Base-by-base conservation (phyloP, 2,113 vertebrate genomes). In the Tetrax tetrax region DNA sequence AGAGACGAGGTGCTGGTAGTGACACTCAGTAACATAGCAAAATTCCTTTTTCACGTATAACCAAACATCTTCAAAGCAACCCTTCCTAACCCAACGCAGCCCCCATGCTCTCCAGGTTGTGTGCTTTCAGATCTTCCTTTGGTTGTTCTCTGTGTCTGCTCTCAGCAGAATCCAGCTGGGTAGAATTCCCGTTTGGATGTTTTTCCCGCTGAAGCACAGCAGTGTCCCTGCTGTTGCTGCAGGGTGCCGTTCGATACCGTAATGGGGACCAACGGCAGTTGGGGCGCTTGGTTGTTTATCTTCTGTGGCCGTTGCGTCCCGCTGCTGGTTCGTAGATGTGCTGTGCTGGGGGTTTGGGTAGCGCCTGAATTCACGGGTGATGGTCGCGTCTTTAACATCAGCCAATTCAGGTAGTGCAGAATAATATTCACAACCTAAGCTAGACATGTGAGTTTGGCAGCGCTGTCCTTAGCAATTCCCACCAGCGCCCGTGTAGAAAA, bases 101-200 rank as follows among this genome's bases (percentile, higher is more conserved):
- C 11, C 22, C 6, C 8, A 4, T 1, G 2, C 12, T 21, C 59
- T 12, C 25, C 60, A 33, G 68, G 6, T 8, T 4, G 0, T 3
- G 2, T 19, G 24, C 47, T 61, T 29, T 50, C 53, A 12, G 5
- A 8, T 7, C 45, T 19, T 24, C 45, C 60, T n/a, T 7, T 5
- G 60, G 37, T 17, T 24, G 11, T 7, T 56, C 38, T 12, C 50
- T 59, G 35, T 5, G 1, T 9, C 37, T 14, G 16, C 25, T 56
- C 60, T 7, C 48, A 14, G 33, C 33, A 53, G 41, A 41, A 41
- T 37, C 50, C 10, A 31, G 23, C 48, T 17, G 31, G 38, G 50
- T 29, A 45, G 21, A 21, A 33, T 15, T 37, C 18, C 38, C 1
- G 7, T 5, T 43, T 7, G 47, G 19, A 14, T 23, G 8, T 21